These are phyloP conservation scores for Trimorus sp. DNA, from an alignment of 2,888 invertebrate genomes.

Conservation along the genomic window DNA sequence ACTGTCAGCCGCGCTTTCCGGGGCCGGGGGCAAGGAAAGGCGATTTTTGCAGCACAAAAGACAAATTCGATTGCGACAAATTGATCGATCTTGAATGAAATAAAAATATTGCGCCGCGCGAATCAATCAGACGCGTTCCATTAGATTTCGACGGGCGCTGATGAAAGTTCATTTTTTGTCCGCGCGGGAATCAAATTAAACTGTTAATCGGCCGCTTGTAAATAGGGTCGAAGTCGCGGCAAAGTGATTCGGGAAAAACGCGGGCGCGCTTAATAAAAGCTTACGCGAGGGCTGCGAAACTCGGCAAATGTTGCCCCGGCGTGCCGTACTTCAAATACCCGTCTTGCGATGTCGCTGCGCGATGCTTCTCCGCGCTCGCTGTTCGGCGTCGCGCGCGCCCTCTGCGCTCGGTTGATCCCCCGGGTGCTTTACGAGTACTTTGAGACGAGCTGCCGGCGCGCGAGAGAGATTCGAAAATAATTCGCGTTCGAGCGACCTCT, in stretches of 20 bases:
- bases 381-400: slow-evolving; percentile 33
- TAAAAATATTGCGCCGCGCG: slow-evolving; percentile 17
- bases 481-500: slow-evolving; percentile 53
- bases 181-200: slow-evolving; percentile 10
- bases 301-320: slow-evolving; percentile 65
- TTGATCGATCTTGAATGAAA: slow-evolving; percentile 38
- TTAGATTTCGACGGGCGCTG: background rate
- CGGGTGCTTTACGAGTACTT: slow-evolving; percentile 64
- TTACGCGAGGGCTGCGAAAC: slow-evolving; percentile 42
- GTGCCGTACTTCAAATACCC: slow-evolving; percentile 62
- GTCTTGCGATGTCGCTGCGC: slow-evolving; percentile 57
- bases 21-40: background rate
- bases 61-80: slow-evolving; percentile 22
- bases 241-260: slow-evolving; percentile 51
- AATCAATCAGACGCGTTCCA: slow-evolving; percentile 19
- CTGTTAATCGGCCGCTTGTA: slow-evolving; percentile 20
- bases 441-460: slow-evolving; percentile 49
- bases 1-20: background rate
- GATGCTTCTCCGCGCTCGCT: slow-evolving; percentile 39
- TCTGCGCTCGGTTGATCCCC: slow-evolving; percentile 59
- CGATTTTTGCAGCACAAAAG: slow-evolving; percentile 18
- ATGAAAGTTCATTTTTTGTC: slow-evolving; percentile 11
- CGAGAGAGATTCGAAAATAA: slow-evolving; percentile 65
- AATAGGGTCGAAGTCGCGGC: slow-evolving; percentile 23
- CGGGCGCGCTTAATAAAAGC: slow-evolving; percentile 41